Base-by-base conservation (phyloP, 2,797 vertebrate genomes). In the Momotus momota region DNA sequence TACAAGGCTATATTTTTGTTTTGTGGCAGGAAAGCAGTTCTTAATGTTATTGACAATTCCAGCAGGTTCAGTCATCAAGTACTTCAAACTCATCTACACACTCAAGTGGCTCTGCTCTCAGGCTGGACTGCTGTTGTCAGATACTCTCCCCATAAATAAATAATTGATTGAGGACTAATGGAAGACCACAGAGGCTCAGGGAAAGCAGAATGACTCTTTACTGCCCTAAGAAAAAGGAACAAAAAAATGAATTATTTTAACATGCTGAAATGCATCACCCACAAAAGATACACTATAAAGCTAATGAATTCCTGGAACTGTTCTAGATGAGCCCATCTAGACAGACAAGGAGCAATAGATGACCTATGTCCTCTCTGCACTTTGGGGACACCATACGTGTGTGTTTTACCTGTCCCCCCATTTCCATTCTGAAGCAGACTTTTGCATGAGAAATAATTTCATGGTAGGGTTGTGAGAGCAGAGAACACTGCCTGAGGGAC, bases 161-260 rank as follows among this genome's bases (percentile, higher is more conserved):
- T 95, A 86, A 96, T 81, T 86, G 46, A 93, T 55, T 57, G 51
- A 94, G 73, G 43, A 71, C 80, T 96, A 96, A 96, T 95, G 80
- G 80, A 88, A 94, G 49, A 52, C 60, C 52, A 69, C 0, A 48
- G 62, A 88, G 51, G 48, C 33, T 79, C 31, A 46, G 31, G 22
- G 48, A 70, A 79, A 92, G 67, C 40, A 79, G 26, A 67, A 52
- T 9, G 10, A 72, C 29, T 49, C 43, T 60, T 57, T 48, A 66
- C 23, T 43, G 49, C 40, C 84, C 41, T 27, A 9, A 90, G 65
- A 55, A 89, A 91, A 90, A 70, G 41, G 55, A 81, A 88, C 45
- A 86, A 81, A 78, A 88, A 43, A 51, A n/a, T 20, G 19, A 67
- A 73, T 62, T 94, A 64, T 83, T 89, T 26, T 86, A 67, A 65